These are phyloP conservation scores for Drosophila bunnanda DNA, from an alignment of 2,888 invertebrate genomes.

Conservation along the genomic window DNA sequence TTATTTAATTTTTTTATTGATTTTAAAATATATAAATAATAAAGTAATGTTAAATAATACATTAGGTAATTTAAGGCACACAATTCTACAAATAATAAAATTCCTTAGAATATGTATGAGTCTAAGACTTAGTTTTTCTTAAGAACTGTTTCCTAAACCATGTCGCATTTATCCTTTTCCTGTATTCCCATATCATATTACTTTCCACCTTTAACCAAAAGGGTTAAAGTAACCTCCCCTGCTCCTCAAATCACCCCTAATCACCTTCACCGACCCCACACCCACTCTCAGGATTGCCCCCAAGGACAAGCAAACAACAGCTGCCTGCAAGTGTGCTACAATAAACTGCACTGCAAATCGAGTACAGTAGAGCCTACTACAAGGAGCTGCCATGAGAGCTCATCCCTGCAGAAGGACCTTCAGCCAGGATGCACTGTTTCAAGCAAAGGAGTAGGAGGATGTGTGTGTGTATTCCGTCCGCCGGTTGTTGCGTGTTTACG, in stretches of 20 bases:
- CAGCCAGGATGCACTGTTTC: constrained; percentile 24
- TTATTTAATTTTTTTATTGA: not conserved
- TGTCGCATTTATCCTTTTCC: not conserved
- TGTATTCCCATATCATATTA: not conserved
- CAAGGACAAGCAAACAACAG: constrained; percentile 52
- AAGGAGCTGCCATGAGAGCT: too few relatives aligned
- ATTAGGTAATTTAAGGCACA: not conserved
- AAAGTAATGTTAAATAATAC: not conserved
- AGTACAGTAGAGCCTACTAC: constrained; percentile 14
- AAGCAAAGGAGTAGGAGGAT: constrained; percentile 1
- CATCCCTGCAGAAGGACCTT: not conserved
- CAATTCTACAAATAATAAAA: not conserved
- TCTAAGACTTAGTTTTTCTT: not conserved
- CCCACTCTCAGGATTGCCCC: constrained; percentile 20
- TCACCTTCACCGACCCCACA: constrained; percentile 52
- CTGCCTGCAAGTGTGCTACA: constrained; percentile 73
- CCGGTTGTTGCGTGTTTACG: constrained; percentile 83
- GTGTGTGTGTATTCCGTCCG: constrained; percentile 38
- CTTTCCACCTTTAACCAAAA: constrained; percentile 12
- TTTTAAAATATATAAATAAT: not conserved
- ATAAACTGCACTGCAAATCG: constrained; percentile 62
- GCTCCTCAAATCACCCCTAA: not conserved
- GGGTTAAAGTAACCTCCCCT: constrained; percentile 37
- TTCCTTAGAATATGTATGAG: not conserved
- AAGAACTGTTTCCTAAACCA: not conserved